These are phyloP conservation scores for Oryzias dopingdopingensis DNA, from an alignment of 2,797 vertebrate species.

Conservation along the genomic window DNA sequence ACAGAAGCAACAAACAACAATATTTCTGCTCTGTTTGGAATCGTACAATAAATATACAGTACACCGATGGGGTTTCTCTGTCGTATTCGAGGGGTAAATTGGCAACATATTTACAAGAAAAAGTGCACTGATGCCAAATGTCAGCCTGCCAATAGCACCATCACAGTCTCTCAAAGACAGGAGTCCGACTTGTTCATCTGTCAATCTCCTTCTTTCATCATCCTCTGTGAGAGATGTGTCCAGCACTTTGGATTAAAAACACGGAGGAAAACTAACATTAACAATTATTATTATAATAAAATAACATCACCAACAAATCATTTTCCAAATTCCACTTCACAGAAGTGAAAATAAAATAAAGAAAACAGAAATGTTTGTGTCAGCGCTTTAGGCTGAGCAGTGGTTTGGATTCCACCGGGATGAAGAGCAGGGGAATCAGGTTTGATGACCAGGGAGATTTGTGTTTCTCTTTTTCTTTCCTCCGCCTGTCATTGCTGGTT, in stretches of 20 bases:
- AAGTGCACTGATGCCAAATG: slow-evolving; percentile 61
- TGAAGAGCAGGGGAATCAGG: slow-evolving; percentile 56
- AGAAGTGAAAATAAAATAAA: slow-evolving; percentile 93
- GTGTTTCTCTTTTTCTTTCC: slow-evolving; percentile 11
- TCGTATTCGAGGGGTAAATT: slow-evolving; percentile 47
- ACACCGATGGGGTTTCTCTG: slow-evolving; percentile 59
- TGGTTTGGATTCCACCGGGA: slow-evolving; percentile 93
- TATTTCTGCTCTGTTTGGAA: slow-evolving; percentile 52
- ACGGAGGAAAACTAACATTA: slow-evolving; percentile 69
- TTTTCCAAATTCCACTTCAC: slow-evolving; percentile 93
- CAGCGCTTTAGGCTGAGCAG: slow-evolving; percentile 85
- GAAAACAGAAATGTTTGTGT: slow-evolving; percentile 62
- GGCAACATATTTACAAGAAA: slow-evolving; percentile 61
- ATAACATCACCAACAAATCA: slow-evolving; percentile 75
- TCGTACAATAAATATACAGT: slow-evolving; percentile 78
- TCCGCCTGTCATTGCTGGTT: slow-evolving; percentile 16
- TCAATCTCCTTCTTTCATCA: slow-evolving; percentile 44
- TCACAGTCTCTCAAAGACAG: slow-evolving; percentile 46
- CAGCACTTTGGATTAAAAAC: slow-evolving; percentile 91
- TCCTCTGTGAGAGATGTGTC: slow-evolving; percentile 87
- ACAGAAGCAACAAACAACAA: slow-evolving; percentile 44
- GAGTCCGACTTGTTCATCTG: slow-evolving; percentile 10
- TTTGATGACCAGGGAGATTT: slow-evolving; percentile 32
- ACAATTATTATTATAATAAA: slow-evolving; percentile 81
- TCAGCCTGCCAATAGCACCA: slow-evolving; percentile 58